These are phyloP conservation scores for Leuciscus idus DNA, from an alignment of 2,113 vertebrate genomes.

Conservation along the genomic window DNA sequence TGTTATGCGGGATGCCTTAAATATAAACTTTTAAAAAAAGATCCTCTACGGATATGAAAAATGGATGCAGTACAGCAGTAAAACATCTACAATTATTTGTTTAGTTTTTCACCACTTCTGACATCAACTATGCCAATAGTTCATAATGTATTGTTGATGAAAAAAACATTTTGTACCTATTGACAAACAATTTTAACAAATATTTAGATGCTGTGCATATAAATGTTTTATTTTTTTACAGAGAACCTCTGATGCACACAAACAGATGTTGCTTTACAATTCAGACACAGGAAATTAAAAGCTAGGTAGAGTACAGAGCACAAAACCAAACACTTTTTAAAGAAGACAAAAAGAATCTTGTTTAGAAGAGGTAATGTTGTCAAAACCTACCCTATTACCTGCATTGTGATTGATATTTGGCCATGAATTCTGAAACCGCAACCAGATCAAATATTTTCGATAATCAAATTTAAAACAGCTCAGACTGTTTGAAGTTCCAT, in stretches of 20 bases:
- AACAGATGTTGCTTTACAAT: constrained; percentile 5
- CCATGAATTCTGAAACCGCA: neutral
- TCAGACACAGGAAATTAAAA: neutral
- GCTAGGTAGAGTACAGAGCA: neutral
- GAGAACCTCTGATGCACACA: constrained; percentile 1
- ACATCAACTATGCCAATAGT: neutral
- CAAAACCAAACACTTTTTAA: constrained; percentile 10
- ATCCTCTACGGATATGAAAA: no score
- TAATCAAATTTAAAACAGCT: neutral
- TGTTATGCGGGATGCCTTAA: neutral
- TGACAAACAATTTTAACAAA: neutral
- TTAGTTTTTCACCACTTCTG: neutral
- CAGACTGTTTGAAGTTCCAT: neutral
- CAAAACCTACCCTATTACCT: neutral
- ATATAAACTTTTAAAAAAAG: neutral
- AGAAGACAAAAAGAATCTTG: neutral
- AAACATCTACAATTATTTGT: neutral
- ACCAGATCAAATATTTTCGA: neutral
- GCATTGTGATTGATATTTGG: neutral
- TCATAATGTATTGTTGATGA: neutral
- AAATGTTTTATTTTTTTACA: constrained; percentile 30
- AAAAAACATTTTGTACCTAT: neutral
- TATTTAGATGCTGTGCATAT: neutral
- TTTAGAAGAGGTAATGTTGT: constrained; percentile 9
- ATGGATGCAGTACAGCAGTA: neutral